Evolutionary conservation across 2,888 invertebrate species (phyloP), one percentile per base, ranked within the genome.

Genomic region (Apamea epomidion): DNA sequence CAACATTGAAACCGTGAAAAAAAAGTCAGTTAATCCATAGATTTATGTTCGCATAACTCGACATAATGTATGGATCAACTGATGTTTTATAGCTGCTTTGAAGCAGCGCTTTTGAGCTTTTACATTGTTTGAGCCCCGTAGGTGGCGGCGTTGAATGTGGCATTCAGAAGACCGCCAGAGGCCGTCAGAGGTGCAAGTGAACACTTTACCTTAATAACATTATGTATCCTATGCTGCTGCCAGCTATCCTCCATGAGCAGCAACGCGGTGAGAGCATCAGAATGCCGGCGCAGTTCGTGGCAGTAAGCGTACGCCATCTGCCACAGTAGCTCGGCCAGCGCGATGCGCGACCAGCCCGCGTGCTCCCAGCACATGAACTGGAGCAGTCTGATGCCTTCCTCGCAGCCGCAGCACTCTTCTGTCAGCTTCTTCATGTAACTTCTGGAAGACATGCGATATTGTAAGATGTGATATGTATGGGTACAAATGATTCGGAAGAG

Each of bases 301-400:
- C 99, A 99, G 95, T 99, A 99, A 5, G 99, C 99, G 94, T 98
- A 98, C 62, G 98, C 98, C 94, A 98, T 97, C 92, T 99, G 99
- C 99, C 99, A 99, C 80, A 99, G 97, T 68, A 99, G 96, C 96
- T 99, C 99, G 69, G 98, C 98, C 62, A 99, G 97, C 72, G 99
- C 99, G 32, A 98, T 98, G 85, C 99, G 98, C 54, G 99, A 99
- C 96, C 99, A 99, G 89, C 98, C 98, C 45, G 99, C 99, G 97
- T 99, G 99, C 95, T 99, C 99, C 99, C 99, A 99, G 92, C 99
- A 99, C 94, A 99, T 98, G 96, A 99, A 99, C 97, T 99, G 99
- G 62, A 99, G 96, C 82, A 99, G 96, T 93, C 99, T 98, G 69
- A 99, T 97, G 7, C 99, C 98, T 88, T 99, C 99, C 87, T 99